Evolutionary conservation across 2,113 vertebrate genomes (phyloP).

Genomic region (Sula dactylatra): DNA sequence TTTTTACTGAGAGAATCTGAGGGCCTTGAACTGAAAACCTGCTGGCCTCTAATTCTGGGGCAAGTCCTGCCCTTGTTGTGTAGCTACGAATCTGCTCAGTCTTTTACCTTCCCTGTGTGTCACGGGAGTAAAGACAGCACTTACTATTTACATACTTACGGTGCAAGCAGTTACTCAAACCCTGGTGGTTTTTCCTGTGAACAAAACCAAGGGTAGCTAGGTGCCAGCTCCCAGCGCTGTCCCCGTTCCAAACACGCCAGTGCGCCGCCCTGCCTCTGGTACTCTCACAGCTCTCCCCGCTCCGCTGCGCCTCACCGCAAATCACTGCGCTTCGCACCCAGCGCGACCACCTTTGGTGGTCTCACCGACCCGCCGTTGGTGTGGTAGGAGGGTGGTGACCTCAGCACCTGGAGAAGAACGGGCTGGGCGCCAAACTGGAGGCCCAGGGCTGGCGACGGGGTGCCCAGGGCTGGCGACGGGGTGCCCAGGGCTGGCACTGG

Average conservation of each 20-base stretch:
- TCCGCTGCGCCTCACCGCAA: too few species aligned
- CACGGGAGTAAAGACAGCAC: too few species aligned
- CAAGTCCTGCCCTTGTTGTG: neutral
- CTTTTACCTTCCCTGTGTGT: fast-evolving
- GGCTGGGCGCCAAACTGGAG: fast-evolving
- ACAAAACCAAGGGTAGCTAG: fast-evolving
- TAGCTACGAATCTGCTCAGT: fast-evolving
- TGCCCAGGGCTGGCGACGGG: too few species aligned
- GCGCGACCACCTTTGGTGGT: neutral
- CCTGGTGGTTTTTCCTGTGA: fast-evolving
- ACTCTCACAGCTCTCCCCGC: neutral
- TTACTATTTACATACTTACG: fast-evolving
- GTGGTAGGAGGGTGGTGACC: neutral
- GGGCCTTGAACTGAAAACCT: neutral
- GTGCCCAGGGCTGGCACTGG: too few species aligned
- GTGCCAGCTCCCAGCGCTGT: fast-evolving
- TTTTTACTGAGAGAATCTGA: neutral
- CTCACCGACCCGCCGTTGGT: fast-evolving
- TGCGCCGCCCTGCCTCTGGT: fast-evolving
- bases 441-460: too few species aligned
- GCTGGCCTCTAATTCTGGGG: neutral
- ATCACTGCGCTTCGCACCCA: fast-evolving
- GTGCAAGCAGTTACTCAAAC: neutral
- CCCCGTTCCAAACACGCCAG: fast-evolving
- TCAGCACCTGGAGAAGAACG: fast-evolving